Percentiles rank a stretch among this genome's conserved stretches.
Evolutionary conservation across 1,140 invertebrate genomes (phyloP).

Genomic region (Heterodera schachtii): DNA sequence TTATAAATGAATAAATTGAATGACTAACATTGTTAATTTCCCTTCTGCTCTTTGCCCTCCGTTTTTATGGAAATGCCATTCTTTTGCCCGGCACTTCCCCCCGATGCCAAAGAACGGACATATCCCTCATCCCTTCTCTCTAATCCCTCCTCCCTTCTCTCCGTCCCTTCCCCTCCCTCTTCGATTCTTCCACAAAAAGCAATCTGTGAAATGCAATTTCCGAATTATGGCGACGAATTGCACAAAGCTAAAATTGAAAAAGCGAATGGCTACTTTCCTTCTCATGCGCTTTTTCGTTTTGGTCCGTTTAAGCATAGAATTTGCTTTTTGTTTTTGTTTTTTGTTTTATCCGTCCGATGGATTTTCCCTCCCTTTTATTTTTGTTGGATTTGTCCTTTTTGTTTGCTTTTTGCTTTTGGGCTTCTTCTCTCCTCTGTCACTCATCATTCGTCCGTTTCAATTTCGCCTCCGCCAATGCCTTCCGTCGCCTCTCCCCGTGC

Average conservation of each 20-base stretch:
- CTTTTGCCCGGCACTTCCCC: too few relatives aligned
- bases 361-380: too few relatives aligned
- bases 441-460: not conserved
- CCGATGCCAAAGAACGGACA: too few relatives aligned
- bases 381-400: too few relatives aligned
- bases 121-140: too few relatives aligned
- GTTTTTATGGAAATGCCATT: not conserved
- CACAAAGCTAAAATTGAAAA: not conserved
- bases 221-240: not conserved
- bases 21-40: not conserved
- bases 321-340: too few relatives aligned
- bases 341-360: too few relatives aligned
- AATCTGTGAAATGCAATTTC: not conserved
- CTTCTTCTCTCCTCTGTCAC: not conserved
- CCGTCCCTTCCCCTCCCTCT: not conserved
- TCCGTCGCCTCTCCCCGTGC: not conserved
- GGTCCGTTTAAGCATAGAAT: too few relatives aligned
- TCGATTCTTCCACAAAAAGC: not conserved
- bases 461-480: not conserved
- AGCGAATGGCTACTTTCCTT: not conserved
- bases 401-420: too few relatives aligned
- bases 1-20: not conserved
- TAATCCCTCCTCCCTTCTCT: too few relatives aligned
- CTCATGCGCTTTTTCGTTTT: not conserved
- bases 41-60: constrained; percentile 2